These are phyloP conservation scores for Erpornis zantholeuca DNA, from an alignment of 2,113 vertebrate genomes.

Conservation along the genomic window DNA sequence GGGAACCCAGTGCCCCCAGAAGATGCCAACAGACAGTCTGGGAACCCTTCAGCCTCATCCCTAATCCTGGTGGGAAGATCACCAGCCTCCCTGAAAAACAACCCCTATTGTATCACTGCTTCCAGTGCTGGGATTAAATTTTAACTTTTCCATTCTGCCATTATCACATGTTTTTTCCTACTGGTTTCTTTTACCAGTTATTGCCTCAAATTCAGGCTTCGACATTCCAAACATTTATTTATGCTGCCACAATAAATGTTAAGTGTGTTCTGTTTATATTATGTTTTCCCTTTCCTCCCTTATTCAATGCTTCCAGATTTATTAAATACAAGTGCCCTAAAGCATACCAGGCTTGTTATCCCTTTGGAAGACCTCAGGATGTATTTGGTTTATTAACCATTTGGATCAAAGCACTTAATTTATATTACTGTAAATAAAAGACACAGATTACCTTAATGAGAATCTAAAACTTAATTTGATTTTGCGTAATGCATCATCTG, in stretches of 20 bases:
- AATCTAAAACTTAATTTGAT: neutral
- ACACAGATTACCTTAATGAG: neutral
- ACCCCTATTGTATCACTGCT: rapidly evolving
- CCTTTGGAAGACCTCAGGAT: neutral
- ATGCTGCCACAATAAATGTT: neutral
- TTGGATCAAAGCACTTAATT: slow-evolving; percentile 27
- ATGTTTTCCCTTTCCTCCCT: neutral
- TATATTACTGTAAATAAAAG: slow-evolving; percentile 26
- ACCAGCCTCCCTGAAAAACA: rapidly evolving
- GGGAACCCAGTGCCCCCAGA: neutral
- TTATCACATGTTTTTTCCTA: rapidly evolving
- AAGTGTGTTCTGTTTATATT: neutral
- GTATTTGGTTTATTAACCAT: slow-evolving; percentile 9
- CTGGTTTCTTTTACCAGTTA: neutral
- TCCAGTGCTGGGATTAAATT: neutral
- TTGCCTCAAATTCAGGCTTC: neutral
- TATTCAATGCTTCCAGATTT: neutral
- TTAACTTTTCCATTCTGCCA: neutral
- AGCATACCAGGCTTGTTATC: neutral
- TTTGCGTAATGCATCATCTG: neutral
- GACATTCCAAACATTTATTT: neutral
- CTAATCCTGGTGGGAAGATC: neutral
- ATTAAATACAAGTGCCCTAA: neutral
- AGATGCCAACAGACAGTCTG: rapidly evolving
- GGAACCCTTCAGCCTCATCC: neutral